Evolutionary conservation across 2,888 invertebrate species (phyloP), one percentile per base, ranked within the genome.

Genomic region (Sinodicranocentrus sp.): DNA sequence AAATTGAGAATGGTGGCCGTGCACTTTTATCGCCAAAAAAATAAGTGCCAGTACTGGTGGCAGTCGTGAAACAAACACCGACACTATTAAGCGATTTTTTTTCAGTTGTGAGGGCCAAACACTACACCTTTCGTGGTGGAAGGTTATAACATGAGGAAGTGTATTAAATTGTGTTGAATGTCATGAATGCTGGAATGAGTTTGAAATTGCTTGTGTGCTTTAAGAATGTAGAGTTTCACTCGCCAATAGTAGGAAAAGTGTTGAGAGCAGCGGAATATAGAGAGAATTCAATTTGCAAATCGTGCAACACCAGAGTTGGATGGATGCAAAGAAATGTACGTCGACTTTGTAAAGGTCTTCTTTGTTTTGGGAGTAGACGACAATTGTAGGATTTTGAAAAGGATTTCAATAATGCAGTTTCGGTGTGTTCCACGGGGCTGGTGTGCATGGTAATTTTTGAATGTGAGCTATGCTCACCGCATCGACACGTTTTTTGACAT

Each of bases 61-160:
- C 8, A 28, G 52, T 63, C 65, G 54, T 52, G 52, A 65, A 67
- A 76, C 54, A 76, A 76, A 52, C 65, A 28, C 75, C 65, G 75
- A 65, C 75, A 76, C 75, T 28, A 65, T 52, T 67, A 76, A 76
- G 54, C 65, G 61, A 28, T 44, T 19, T 61, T 61, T 73, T 73
- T 61, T 73, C 73, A 61, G 73, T 59, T 72, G 61, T 61, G 44
- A 26, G 3, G 25, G 59, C 73, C 54, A 48, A 48, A 48, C 48
- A 48, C 8, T 48, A 72, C 72, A 39, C 39, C 33, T 39, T 43
- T 72, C 43, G 57, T 72, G 57, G 54, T 21, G 28, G 54, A 72
- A 72, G 26, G 39, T n/a, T 54, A 1, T 59, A 19, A 61, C 26
- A 61, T 63, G 73, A n/a, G 23, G 17, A 57, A 21, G 25, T 15